These are phyloP conservation scores for Caenorhabditis parvicauda DNA, from an alignment of 2,888 invertebrate species.

Conservation along the genomic window DNA sequence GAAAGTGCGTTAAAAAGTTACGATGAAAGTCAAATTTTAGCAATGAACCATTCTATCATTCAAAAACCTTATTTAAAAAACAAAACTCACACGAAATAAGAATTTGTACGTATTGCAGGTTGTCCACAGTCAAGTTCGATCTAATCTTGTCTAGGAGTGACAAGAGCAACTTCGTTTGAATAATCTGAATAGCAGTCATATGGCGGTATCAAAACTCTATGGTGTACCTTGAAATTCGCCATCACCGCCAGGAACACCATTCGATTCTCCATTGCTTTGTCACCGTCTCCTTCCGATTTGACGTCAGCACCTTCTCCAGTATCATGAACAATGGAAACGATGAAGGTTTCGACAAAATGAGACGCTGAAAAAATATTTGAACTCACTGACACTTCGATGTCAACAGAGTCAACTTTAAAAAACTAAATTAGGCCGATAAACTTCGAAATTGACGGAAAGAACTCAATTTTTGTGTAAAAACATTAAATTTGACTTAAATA, in stretches of 20 bases:
- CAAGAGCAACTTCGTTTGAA: constrained; percentile 23
- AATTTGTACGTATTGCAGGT: constrained; percentile 20
- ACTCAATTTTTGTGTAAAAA: too few species aligned
- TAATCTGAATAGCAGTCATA: constrained; percentile 11
- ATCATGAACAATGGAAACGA: too few species aligned
- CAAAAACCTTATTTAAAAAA: not conserved
- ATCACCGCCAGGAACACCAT: constrained; percentile 34
- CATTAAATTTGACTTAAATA: too few species aligned
- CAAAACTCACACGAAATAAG: constrained; percentile 27
- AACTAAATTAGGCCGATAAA: too few species aligned
- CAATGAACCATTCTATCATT: not conserved
- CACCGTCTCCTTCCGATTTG: constrained; percentile 23
- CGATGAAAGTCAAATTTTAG: not conserved
- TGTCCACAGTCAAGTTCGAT: constrained; percentile 18
- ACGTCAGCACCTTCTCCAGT: constrained; percentile 39
- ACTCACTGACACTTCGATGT: too few species aligned
- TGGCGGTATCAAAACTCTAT: not conserved
- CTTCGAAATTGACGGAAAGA: too few species aligned
- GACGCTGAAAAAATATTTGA: constrained; percentile 30
- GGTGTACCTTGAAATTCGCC: constrained; percentile 31
- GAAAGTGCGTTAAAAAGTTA: not conserved
- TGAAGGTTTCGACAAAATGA: constrained; percentile 41
- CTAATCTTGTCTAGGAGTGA: constrained; percentile 26
- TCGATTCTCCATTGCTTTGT: constrained; percentile 44
- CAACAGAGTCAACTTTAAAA: too few species aligned